Conservation (phyloP, 2,113 vertebrate species). For the Ophthalmolycus amberensis region DNA sequence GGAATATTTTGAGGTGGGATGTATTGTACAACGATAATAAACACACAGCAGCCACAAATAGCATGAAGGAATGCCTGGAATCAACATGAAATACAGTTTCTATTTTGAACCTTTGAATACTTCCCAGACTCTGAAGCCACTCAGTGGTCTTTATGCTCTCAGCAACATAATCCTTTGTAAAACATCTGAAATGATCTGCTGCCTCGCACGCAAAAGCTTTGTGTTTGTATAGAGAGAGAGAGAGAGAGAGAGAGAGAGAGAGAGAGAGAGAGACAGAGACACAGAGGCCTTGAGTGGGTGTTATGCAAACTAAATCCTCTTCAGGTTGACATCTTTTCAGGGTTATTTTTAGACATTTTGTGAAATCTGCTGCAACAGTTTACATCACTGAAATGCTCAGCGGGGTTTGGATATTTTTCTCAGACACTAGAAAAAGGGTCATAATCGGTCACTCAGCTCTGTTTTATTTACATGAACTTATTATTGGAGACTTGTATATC, state of each 20-base stretch:
- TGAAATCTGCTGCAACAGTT: slow-evolving; percentile 62
- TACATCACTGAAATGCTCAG: slow-evolving; percentile 64
- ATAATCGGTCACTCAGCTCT: neutral
- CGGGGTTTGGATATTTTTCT: slow-evolving; percentile 33
- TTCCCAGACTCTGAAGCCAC: slow-evolving; percentile 20
- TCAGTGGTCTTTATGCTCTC: slow-evolving; percentile 40
- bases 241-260: slow-evolving; percentile 29
- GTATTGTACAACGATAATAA: slow-evolving; percentile 53
- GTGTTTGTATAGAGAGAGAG: slow-evolving; percentile 50
- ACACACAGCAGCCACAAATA: slow-evolving; percentile 62
- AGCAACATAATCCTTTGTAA: slow-evolving; percentile 48
- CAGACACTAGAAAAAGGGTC: neutral
- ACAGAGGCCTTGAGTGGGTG: slow-evolving; percentile 13
- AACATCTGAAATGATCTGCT: slow-evolving; percentile 61
- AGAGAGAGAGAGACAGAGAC: slow-evolving; percentile 12
- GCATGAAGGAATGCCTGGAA: slow-evolving; percentile 61
- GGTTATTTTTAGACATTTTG: slow-evolving; percentile 67
- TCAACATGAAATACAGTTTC: slow-evolving; percentile 47
- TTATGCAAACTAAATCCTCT: slow-evolving; percentile 33
- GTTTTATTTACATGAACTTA: neutral
- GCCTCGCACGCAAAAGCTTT: slow-evolving; percentile 56
- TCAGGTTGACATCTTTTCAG: slow-evolving; percentile 46
- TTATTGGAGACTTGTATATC: neutral
- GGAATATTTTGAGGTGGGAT: slow-evolving; percentile 59
- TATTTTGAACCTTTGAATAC: slow-evolving; percentile 56